A percentile compares a stretch with the other conserved stretches of the same genome.
Evolutionary conservation across 2,888 invertebrate species (phyloP).

Genomic region (Sinelater perroti): DNA sequence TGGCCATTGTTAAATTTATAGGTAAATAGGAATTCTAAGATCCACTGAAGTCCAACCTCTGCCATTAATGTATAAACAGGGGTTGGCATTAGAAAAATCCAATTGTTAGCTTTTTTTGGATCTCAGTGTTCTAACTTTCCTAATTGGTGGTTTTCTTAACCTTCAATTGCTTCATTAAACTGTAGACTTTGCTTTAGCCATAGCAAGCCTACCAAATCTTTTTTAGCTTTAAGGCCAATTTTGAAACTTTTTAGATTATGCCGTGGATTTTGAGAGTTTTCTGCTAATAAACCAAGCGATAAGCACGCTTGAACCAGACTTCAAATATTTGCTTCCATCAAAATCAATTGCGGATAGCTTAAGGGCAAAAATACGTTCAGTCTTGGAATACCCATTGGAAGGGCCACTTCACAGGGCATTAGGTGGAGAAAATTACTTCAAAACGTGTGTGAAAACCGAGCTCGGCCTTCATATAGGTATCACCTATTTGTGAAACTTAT

Average conservation of each 20-base stretch:
- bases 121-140: too few relatives aligned
- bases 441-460: slow-evolving; percentile 64
- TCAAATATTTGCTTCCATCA: slow-evolving; percentile 58
- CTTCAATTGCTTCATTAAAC: too few relatives aligned
- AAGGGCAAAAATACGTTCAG: slow-evolving; percentile 53
- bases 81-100: too few relatives aligned
- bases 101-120: too few relatives aligned
- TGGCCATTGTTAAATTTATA: too few relatives aligned
- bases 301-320: slow-evolving; percentile 50
- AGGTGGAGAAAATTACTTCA: slow-evolving; percentile 67
- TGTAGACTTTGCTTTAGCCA: too few relatives aligned
- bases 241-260: slow-evolving; percentile 34
- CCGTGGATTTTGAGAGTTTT: slow-evolving; percentile 53
- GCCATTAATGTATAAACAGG: too few relatives aligned
- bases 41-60: too few relatives aligned
- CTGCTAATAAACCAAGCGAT: slow-evolving; percentile 66
- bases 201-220: too few relatives aligned
- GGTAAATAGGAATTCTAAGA: too few relatives aligned
- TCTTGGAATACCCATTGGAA: slow-evolving; percentile 60
- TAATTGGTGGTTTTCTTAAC: too few relatives aligned
- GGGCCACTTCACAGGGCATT: slow-evolving; percentile 64
- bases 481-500: neutral
- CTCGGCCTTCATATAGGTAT: slow-evolving; percentile 52
- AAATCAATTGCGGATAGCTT: slow-evolving; percentile 58
- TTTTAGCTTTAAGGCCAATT: too few relatives aligned